Base-by-base conservation (phyloP, 2,113 vertebrate genomes). In the Muscicapa adusta region DNA sequence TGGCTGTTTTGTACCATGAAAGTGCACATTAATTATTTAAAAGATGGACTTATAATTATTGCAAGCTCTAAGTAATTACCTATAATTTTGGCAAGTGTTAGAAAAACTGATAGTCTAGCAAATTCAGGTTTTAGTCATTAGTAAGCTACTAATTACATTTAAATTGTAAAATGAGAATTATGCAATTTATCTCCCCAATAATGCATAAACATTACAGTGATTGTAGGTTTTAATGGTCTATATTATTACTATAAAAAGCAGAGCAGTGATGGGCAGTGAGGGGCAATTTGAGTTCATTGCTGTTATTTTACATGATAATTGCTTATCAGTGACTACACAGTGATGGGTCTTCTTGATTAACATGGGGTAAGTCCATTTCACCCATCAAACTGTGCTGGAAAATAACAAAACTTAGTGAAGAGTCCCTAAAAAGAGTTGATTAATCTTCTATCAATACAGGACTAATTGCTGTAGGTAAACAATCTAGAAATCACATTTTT, bases 161-260 rank as follows among this genome's bases (percentile, higher is more conserved):
- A 98, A 98, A 98, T 98, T 98, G 98, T 97, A 98, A 98, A 98
- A 97, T 96, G 97, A 97, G 96, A 98, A 98, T 98, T 97, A 98
- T 94, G 95, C 96, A 97, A 96, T 98, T 97, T 97, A 97, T 98
- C 97, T 98, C 92, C 96, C 95, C 96, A 97, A 97, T 98, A 98
- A 98, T 97, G 96, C 97, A 97, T 97, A 97, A 98, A 98, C 97
- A 98, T 98, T 97, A 97, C 89, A 91, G 94, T 97, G 97, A 98
- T 97, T 98, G 97, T 98, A 94, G 97, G 96, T 98, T 97, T 97
- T 97, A 98, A 98, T 97, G 97, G 96, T 95, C 97, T 97, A 95
- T 97, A 94, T 96, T 94, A 97, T 95, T 94, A 95, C 90, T 82
- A 91, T 51, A 97, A 97, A 97, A 96, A 96, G 82, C 22, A 94